Conservation (phyloP, 1,140 invertebrate genomes). For the Magallana angulata region DNA sequence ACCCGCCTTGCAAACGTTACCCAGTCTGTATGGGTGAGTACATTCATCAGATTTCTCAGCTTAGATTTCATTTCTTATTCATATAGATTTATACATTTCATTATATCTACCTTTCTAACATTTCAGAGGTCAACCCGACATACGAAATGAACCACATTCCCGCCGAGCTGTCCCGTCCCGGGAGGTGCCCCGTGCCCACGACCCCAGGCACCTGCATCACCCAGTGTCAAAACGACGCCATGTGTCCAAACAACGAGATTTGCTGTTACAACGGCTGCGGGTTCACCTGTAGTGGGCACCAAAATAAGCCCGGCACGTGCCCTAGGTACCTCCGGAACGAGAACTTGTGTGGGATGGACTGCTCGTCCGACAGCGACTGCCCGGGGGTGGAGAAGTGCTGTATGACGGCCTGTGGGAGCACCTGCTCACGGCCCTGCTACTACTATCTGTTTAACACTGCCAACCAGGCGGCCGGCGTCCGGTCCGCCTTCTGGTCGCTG, state of each 20-base stretch:
- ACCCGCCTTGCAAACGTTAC: slow-evolving; percentile 52
- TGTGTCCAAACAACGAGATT: slow-evolving; percentile 50
- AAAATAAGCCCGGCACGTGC: slow-evolving; percentile 52
- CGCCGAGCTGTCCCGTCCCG: background rate
- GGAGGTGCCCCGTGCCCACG: slow-evolving; percentile 45
- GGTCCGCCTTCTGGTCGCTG: slow-evolving; percentile 51
- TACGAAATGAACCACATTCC: background rate
- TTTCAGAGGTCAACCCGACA: background rate
- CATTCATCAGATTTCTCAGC: background rate
- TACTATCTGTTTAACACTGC: slow-evolving; percentile 49
- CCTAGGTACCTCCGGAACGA: slow-evolving; percentile 47
- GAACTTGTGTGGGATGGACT: slow-evolving; percentile 50
- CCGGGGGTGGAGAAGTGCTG: slow-evolving; percentile 59
- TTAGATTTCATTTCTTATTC: background rate
- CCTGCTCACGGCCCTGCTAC: slow-evolving; percentile 56
- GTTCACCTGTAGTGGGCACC: slow-evolving; percentile 41
- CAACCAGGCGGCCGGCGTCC: slow-evolving; percentile 2
- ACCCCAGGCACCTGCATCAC: slow-evolving; percentile 46
- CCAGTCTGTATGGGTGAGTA: slow-evolving; percentile 48
- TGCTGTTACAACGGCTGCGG: slow-evolving; percentile 58
- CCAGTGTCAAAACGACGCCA: slow-evolving; percentile 47
- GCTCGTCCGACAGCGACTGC: slow-evolving; percentile 49
- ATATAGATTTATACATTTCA: background rate
- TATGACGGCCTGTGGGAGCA: slow-evolving; percentile 54
- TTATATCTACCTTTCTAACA: background rate